Base-by-base conservation (phyloP, 1,140 invertebrate genomes). In the Sycophila sp. region DNA sequence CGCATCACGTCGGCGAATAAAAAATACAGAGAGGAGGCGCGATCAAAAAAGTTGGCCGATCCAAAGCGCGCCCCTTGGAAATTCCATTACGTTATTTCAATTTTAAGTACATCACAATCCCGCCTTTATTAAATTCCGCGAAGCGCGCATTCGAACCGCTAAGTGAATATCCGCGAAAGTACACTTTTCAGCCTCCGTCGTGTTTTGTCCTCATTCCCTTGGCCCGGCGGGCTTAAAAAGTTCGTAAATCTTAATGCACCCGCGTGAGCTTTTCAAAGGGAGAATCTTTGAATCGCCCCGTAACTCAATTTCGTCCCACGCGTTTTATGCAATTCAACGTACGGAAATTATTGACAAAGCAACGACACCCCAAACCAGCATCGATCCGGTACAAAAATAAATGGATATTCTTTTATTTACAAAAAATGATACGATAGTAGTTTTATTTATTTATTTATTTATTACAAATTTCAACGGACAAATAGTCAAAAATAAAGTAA, bases 1-100 rank as follows among this genome's bases (percentile, higher is more conserved):
- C n/a, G n/a, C n/a, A n/a, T n/a, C n/a, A n/a, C n/a, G n/a, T n/a
- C n/a, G n/a, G n/a, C n/a, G n/a, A n/a, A n/a, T n/a, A n/a, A n/a
- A n/a, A n/a, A n/a, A n/a, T n/a, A n/a, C n/a, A n/a, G n/a, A n/a
- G n/a, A n/a, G n/a, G n/a, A n/a, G n/a, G n/a, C n/a, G n/a, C n/a
- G n/a, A n/a, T n/a, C n/a, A n/a, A n/a, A n/a, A n/a, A n/a, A n/a
- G n/a, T n/a, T n/a, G n/a, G n/a, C n/a, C n/a, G n/a, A n/a, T n/a
- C n/a, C n/a, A n/a, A n/a, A n/a, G n/a, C n/a, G n/a, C n/a, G n/a
- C n/a, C n/a, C n/a, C n/a, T n/a, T n/a, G n/a, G n/a, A n/a, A n/a
- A n/a, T 67, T 58, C 36, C 36, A 58, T 67, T 22, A 42, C 56
- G 36, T 67, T 67, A 67, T 67, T 67, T 45, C 53, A 58, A 58